A percentile compares a stretch with the other conserved stretches of the same genome.
These are phyloP conservation scores for Halcyon malimbica DNA, from an alignment of 2,113 vertebrate genomes.

Conservation along the genomic window DNA sequence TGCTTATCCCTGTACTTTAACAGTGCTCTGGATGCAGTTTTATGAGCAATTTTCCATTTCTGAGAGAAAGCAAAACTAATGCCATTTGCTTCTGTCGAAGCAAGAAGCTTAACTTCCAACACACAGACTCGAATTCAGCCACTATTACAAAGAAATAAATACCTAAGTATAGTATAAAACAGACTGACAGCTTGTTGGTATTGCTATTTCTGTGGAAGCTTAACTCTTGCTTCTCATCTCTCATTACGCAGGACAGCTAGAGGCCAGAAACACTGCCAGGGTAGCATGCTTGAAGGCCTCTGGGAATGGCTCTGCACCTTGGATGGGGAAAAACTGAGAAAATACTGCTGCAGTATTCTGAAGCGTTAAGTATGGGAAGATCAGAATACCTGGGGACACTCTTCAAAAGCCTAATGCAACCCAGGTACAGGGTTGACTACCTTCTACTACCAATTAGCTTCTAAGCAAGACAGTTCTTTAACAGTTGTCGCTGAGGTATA, in stretches of 20 bases:
- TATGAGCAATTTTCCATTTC: conserved; percentile 11
- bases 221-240: conserved; percentile 17
- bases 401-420: background rate
- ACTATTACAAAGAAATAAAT: conserved; percentile 38
- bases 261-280: conserved; percentile 4
- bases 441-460: conserved; percentile 2
- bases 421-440: background rate
- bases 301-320: background rate
- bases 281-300: background rate
- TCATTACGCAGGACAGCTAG: conserved; percentile 35
- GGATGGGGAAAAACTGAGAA: background rate
- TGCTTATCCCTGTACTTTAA: conserved; percentile 13
- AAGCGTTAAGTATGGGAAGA: background rate
- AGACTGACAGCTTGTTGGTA: conserved; percentile 14
- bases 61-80: background rate
- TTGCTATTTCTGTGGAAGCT: background rate
- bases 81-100: background rate
- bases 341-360: background rate
- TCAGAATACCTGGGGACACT: background rate
- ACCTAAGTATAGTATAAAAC: background rate
- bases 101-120: background rate
- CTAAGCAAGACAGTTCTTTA: conserved; percentile 1
- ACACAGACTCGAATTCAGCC: conserved; percentile 10
- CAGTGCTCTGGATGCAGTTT: background rate
- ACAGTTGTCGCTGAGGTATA: background rate